A percentile compares a stretch with the other conserved stretches of the same genome.
Conservation (phyloP, 2,113 vertebrate species). For the Neopipo cinnamomea region DNA sequence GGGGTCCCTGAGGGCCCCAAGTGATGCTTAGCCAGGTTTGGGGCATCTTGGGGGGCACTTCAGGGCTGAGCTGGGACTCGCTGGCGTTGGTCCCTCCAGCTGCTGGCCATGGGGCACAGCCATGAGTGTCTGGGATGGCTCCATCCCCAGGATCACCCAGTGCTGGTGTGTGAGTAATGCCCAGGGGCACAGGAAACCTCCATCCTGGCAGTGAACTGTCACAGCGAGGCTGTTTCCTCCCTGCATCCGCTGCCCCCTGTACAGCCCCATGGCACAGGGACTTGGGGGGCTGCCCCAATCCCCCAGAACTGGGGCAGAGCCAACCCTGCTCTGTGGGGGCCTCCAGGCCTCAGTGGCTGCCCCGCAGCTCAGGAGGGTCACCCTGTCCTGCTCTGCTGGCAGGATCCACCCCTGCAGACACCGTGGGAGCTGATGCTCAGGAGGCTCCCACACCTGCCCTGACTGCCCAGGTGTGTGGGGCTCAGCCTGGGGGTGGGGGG, state of each 20-base stretch:
- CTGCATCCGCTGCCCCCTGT: accelerated
- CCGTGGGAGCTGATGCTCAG: accelerated
- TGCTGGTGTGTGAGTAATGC: accelerated
- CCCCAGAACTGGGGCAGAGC: neutral
- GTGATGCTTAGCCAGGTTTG: accelerated
- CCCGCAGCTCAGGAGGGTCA: accelerated
- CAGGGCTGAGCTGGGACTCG: neutral
- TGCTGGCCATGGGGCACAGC: neutral
- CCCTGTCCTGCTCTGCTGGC: neutral
- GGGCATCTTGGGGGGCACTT: neutral
- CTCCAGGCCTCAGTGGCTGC: neutral
- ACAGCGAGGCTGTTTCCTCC: neutral
- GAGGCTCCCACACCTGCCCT: accelerated
- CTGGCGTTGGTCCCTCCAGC: accelerated
- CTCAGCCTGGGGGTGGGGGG: neutral
- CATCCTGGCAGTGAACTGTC: accelerated
- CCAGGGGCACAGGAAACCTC: neutral
- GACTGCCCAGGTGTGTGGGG: accelerated
- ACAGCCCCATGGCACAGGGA: accelerated
- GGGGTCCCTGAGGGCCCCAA: accelerated
- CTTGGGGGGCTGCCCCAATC: neutral
- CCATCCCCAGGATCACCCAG: neutral
- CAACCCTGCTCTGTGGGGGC: neutral
- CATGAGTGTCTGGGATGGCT: accelerated
- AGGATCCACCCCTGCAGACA: neutral